Percentiles rank a stretch among this genome's conserved stretches.
Conservation (phyloP, 2,113 vertebrate genomes). For the Rhea americana region DNA sequence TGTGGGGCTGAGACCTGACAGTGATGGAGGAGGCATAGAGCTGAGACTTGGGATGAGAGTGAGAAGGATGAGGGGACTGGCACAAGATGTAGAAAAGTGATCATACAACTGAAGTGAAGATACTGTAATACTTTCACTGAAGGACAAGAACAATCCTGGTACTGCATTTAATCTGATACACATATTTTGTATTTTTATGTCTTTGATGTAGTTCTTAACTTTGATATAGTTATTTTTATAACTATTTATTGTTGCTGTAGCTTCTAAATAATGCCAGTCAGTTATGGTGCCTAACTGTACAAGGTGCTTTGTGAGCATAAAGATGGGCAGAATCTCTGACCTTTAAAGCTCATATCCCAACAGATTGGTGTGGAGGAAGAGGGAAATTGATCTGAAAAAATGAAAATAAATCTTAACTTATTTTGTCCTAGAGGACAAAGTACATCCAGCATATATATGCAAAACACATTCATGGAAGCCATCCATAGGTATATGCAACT, state of each 20-base stretch:
- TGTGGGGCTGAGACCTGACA: not conserved
- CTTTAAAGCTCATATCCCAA: not conserved
- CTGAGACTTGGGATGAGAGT: not conserved
- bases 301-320: not conserved
- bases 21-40: not conserved
- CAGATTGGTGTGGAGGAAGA: not conserved
- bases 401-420: not conserved
- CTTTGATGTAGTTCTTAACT: not conserved
- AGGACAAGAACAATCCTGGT: not conserved
- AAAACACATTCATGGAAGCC: conserved; percentile 30
- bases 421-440: not conserved
- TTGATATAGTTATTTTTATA: not conserved
- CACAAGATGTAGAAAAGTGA: not conserved
- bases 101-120: not conserved
- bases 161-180: not conserved
- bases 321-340: not conserved
- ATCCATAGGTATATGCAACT: conserved; percentile 3
- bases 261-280: not conserved
- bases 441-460: not conserved
- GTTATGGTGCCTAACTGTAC: not conserved
- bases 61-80: not conserved
- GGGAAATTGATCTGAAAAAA: not conserved
- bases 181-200: not conserved
- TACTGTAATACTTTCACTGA: not conserved
- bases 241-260: not conserved